Percentiles rank a stretch among this genome's conserved stretches.
Evolutionary conservation across 2,888 invertebrate genomes (phyloP).

Genomic region (Polyploca ridens): DNA sequence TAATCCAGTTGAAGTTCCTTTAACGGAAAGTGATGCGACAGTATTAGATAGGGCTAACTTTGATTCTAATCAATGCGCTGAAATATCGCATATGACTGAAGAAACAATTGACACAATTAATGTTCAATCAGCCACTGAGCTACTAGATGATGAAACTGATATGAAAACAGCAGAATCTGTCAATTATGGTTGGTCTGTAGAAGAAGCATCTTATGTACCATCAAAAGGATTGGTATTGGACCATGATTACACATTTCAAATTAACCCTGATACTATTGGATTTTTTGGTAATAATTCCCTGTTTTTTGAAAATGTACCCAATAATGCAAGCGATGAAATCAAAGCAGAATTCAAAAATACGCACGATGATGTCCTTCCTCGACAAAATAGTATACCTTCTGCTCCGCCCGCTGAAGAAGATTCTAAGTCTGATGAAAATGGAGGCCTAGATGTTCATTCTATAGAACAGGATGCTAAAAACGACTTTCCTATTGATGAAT

Average conservation of each 20-base stretch:
- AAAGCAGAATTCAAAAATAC: constrained; percentile 64
- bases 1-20: constrained; percentile 65
- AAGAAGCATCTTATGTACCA: constrained; percentile 29
- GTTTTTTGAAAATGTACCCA: constrained; percentile 59
- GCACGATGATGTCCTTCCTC: constrained; percentile 56
- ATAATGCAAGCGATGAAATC: constrained; percentile 67
- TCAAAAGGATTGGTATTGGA: constrained; percentile 27
- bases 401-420: constrained; percentile 70
- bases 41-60: constrained; percentile 39
- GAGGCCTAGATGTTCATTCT: constrained; percentile 68
- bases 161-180: constrained; percentile 24
- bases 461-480: constrained; percentile 78
- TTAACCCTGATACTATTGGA: constrained; percentile 49
- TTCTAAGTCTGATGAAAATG: constrained; percentile 66
- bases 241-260: constrained; percentile 49
- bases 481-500: constrained; percentile 74
- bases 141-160: constrained; percentile 49
- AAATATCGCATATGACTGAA: constrained; percentile 66
- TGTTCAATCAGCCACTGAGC: constrained; percentile 60
- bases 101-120: constrained; percentile 69
- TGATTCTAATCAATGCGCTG: constrained; percentile 48
- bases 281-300: constrained; percentile 56
- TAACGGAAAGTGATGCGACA: constrained; percentile 45
- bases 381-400: constrained; percentile 58
- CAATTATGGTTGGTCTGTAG: constrained; percentile 60